Percentiles rank a stretch among this genome's conserved stretches.
Evolutionary conservation across 2,113 vertebrate genomes (phyloP).

Genomic region (Semnornis frantzii): DNA sequence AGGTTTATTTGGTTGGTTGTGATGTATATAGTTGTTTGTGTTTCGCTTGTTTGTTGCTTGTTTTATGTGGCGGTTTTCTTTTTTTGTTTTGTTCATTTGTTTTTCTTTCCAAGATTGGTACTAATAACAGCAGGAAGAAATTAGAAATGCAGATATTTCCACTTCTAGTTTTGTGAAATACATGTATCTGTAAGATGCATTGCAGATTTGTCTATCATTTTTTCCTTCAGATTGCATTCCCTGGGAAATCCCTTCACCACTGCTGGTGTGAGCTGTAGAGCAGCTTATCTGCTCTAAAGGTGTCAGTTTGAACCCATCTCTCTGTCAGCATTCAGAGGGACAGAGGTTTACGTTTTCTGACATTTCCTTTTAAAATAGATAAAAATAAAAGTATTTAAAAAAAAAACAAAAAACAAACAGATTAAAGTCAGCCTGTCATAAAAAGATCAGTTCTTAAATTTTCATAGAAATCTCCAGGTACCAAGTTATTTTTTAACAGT

Average conservation of each 20-base stretch:
- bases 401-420: too few species aligned
- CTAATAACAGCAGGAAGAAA: not conserved
- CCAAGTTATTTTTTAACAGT: not conserved
- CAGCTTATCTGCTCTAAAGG: not conserved
- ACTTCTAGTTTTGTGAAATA: not conserved
- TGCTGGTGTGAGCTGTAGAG: not conserved
- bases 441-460: too few species aligned
- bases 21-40: not conserved
- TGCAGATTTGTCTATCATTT: not conserved
- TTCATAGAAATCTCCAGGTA: too few species aligned
- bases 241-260: not conserved
- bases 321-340: not conserved
- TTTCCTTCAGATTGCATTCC: not conserved
- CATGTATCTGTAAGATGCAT: not conserved
- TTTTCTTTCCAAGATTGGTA: not conserved
- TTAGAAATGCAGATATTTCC: not conserved
- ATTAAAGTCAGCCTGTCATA: too few species aligned
- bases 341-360: not conserved
- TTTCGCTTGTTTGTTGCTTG: not conserved
- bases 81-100: too few species aligned
- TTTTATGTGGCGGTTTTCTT: too few species aligned
- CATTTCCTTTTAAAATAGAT: too few species aligned
- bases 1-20: not conserved
- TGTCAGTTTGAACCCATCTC: not conserved
- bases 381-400: too few species aligned